Evolutionary conservation across 2,888 invertebrate genomes (phyloP).

Genomic region (Luperina testacea): DNA sequence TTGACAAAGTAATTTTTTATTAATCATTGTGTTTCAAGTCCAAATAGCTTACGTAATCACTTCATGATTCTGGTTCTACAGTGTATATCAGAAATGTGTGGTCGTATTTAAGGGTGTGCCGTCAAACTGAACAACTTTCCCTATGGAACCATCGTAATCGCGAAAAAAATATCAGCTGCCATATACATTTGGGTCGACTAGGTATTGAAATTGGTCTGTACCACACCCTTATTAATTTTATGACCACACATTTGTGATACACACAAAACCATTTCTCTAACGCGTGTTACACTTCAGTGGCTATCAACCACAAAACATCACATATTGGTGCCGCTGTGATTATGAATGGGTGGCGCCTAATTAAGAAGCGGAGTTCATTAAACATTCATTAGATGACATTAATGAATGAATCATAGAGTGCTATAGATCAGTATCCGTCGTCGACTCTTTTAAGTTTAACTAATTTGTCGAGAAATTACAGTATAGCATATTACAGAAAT

Average conservation of each 20-base stretch:
- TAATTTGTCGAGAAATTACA: constrained; percentile 30
- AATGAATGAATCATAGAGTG: constrained; percentile 32
- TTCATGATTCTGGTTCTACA: not conserved
- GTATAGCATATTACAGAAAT: too few relatives aligned
- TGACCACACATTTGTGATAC: not conserved
- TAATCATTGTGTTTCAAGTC: too few relatives aligned
- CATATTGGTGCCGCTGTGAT: constrained; percentile 56
- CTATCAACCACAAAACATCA: constrained; percentile 46
- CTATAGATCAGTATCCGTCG: constrained; percentile 18
- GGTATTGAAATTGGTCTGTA: not conserved
- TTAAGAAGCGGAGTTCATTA: constrained; percentile 56
- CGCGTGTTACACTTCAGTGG: constrained; percentile 41
- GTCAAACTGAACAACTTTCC: not conserved
- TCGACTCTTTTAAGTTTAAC: constrained; percentile 38
- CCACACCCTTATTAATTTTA: not conserved
- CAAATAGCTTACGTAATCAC: not conserved
- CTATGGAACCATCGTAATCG: not conserved
- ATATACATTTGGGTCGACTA: not conserved
- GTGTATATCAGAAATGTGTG: not conserved
- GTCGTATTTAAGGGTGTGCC: too few relatives aligned
- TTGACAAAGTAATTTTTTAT: too few relatives aligned
- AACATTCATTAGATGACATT: constrained; percentile 55
- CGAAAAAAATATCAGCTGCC: not conserved
- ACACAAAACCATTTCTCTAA: not conserved
- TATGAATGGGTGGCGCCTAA: constrained; percentile 58